A percentile compares a stretch with the other conserved stretches of the same genome.
Evolutionary conservation across 2,888 invertebrate genomes (phyloP).

Genomic region (Drosophila subsilvestris): DNA sequence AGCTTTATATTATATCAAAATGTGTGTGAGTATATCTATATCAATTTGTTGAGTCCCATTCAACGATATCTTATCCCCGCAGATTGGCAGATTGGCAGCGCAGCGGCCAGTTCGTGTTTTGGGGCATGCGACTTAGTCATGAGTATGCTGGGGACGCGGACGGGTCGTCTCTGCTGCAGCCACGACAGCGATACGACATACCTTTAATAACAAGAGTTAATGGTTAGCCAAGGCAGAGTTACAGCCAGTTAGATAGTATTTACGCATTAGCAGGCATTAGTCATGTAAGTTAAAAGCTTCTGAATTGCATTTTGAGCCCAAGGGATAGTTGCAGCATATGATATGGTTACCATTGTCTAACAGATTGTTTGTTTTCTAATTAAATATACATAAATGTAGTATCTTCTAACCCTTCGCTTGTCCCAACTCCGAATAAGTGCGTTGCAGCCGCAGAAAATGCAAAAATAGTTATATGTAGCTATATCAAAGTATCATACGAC

Average conservation of each 20-base stretch:
- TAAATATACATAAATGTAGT: conserved; percentile 23
- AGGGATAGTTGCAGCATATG: conserved; percentile 46
- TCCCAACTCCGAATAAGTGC: conserved; percentile 17
- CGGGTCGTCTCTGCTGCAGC: conserved; percentile 46
- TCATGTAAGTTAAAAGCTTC: conserved; percentile 62
- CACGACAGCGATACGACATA: conserved; percentile 45
- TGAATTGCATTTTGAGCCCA: conserved; percentile 69
- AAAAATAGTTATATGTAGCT: conserved; percentile 42
- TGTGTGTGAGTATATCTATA: conserved; percentile 36
- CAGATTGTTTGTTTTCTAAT: conserved; percentile 49
- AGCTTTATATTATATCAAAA: conserved; percentile 62
- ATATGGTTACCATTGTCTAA: conserved; percentile 58
- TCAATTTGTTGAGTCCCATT: not conserved
- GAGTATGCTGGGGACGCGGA: conserved; percentile 48
- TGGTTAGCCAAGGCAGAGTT: conserved; percentile 57
- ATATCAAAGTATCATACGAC: conserved; percentile 40
- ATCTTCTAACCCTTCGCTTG: conserved; percentile 34
- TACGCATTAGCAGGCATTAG: conserved; percentile 53
- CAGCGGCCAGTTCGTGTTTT: conserved; percentile 29
- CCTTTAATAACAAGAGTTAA: conserved; percentile 48
- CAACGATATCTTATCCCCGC: conserved; percentile 3
- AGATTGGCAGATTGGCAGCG: conserved; percentile 34
- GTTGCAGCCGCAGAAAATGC: conserved; percentile 17
- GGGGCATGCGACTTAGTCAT: conserved; percentile 68
- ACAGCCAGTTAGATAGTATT: conserved; percentile 65